phyloP scores from a whole-genome alignment of 2,113 vertebrate genomes.

The Lycocorax pyrrhopterus region DNA sequence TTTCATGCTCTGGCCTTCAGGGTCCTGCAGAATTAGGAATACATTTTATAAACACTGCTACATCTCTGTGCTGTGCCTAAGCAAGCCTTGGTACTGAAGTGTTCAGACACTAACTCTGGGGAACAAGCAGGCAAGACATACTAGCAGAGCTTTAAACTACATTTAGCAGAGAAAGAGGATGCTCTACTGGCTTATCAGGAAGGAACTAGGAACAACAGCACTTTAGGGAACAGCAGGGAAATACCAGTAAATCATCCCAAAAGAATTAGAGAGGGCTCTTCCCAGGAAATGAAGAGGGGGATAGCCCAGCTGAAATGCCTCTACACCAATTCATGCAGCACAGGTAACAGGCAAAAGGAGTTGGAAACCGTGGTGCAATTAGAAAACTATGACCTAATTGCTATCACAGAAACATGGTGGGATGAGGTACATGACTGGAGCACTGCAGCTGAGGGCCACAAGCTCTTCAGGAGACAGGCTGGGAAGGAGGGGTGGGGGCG shows the following conservation, averaged over 20 bases:
- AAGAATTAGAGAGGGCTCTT: not conserved
- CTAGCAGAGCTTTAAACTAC: not conserved
- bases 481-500: not conserved
- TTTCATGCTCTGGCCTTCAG: not conserved
- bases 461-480: not conserved
- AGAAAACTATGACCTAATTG: not conserved
- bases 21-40: not conserved
- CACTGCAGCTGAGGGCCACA: not conserved
- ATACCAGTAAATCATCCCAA: not conserved
- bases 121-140: not conserved
- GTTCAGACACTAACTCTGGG: not conserved
- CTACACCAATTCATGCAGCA: not conserved
- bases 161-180: not conserved
- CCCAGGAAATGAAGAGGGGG: not conserved
- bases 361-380: rapidly evolving
- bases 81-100: not conserved
- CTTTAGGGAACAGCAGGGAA: not conserved
- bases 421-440: not conserved
- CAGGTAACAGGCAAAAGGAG: not conserved
- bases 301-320: not conserved
- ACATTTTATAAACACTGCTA: not conserved
- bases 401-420: not conserved
- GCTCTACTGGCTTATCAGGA: not conserved
- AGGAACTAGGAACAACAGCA: not conserved
- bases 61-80: not conserved